Evolutionary conservation across 2,797 vertebrate species (phyloP), one percentile per base, ranked within the genome.

Genomic region (Gouania willdenowi): DNA sequence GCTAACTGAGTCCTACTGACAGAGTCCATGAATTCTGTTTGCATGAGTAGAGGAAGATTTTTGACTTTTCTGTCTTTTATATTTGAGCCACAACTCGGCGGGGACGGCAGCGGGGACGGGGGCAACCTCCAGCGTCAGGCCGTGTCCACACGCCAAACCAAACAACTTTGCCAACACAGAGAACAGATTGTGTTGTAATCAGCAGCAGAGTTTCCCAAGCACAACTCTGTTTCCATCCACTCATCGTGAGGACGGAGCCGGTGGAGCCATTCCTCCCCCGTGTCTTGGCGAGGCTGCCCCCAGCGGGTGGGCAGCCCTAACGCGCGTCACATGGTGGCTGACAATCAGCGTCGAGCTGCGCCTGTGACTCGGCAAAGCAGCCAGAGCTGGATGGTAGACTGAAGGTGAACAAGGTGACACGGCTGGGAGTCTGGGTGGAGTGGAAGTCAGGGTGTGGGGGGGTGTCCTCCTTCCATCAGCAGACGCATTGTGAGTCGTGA

Each of bases 391-490:
- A 52, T 3, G 11, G 60, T 15, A 4, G 33, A 27, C 55, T 41
- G 28, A 28, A 39, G 47, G 32, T 18, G 31, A 58, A 37, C 35
- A 53, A 71, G 73, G 68, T 62, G 64, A 54, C 23, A 1, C 38
- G 25, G 65, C 24, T 35, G 22, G 15, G 19, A 23, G 8, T 14
- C 14, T 13, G 14, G 26, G 28, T 30, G 24, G 34, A 38, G 13
- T 18, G 9, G 10, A 21, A 11, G 5, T n/a, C 16, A 8, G 19
- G 15, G 8, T n/a, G 19, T 16, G 11, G n/a, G 26, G 21, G 25
- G 35, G 26, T 31, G 41, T 32, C 69, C 60, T 75, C 49, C 45
- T 5, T 31, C 56, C 49, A 74, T 77, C 79, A 71, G 58, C 28
- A 20, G 28, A 36, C 44, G 14, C 77, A 73, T 69, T 34, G 3